phyloP scores from a whole-genome alignment of 2,797 vertebrate species.

The Helarctos malayanus region DNA sequence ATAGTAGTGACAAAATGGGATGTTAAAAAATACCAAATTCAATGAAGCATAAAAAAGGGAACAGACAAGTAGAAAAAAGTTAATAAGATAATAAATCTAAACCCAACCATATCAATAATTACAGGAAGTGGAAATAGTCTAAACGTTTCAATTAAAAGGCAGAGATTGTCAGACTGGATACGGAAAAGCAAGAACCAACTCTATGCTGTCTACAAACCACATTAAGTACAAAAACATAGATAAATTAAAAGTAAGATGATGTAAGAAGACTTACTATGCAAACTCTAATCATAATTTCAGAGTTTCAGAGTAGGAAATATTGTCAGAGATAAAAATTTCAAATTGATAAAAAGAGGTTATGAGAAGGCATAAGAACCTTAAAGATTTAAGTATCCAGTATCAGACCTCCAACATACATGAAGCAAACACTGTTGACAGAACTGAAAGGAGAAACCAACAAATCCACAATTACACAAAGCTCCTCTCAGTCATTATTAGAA shows the following conservation, averaged over 20 bases:
- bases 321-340: conserved; percentile 16
- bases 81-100: background rate
- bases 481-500: background rate
- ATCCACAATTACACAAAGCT: background rate
- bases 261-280: background rate
- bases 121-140: background rate
- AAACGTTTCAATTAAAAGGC: conserved; percentile 6
- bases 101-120: background rate
- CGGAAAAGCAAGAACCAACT: background rate
- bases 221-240: background rate
- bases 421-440: background rate
- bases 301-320: conserved; percentile 10
- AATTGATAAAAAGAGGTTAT: background rate
- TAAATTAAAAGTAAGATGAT: background rate
- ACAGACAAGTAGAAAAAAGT: background rate
- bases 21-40: conserved; percentile 30
- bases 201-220: background rate
- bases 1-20: background rate
- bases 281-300: background rate
- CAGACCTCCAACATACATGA: background rate
- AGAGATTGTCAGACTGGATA: background rate
- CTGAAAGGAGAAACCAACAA: conserved; percentile 3
- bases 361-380: background rate
- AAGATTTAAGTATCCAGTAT: background rate
- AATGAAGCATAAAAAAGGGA: background rate